These are phyloP conservation scores for Sphaerophoria taeniata DNA, from an alignment of 2,888 invertebrate genomes.

Conservation along the genomic window DNA sequence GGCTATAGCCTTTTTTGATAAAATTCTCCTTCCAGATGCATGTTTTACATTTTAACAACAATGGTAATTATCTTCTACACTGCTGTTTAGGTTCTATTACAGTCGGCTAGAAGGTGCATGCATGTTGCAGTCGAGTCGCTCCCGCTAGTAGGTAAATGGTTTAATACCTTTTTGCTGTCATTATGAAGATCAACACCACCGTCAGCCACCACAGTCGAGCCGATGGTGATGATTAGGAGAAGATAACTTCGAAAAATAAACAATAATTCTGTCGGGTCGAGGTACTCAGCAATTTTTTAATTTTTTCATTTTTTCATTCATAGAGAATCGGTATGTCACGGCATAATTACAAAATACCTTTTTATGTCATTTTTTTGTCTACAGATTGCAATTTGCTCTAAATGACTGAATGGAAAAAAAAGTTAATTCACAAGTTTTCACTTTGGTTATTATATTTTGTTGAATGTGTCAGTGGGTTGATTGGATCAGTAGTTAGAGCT, in stretches of 20 bases:
- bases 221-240: constrained; percentile 71
- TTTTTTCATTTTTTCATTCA: constrained; percentile 1
- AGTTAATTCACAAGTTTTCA: constrained; percentile 42
- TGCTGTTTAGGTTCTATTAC: neutral
- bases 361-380: constrained; percentile 7
- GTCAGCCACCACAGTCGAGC: neutral
- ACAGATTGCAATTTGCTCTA: neutral
- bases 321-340: constrained; percentile 52
- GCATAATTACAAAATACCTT: neutral
- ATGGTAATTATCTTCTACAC: constrained; percentile 58
- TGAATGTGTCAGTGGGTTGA: neutral
- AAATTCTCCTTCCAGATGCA: constrained; percentile 10
- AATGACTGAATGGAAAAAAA: neutral
- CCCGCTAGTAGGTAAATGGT: neutral
- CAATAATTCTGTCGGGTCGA: constrained; percentile 25
- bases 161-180: constrained; percentile 38
- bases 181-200: constrained; percentile 66
- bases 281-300: neutral
- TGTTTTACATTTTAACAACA: constrained; percentile 63
- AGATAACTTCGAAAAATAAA: constrained; percentile 55
- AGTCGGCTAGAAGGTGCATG: neutral
- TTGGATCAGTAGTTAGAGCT: neutral
- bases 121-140: neutral
- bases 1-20: constrained; percentile 13
- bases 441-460: neutral